Evolutionary conservation across 2,888 invertebrate species (phyloP).

Genomic region (Sarcophaga caerulescens): DNA sequence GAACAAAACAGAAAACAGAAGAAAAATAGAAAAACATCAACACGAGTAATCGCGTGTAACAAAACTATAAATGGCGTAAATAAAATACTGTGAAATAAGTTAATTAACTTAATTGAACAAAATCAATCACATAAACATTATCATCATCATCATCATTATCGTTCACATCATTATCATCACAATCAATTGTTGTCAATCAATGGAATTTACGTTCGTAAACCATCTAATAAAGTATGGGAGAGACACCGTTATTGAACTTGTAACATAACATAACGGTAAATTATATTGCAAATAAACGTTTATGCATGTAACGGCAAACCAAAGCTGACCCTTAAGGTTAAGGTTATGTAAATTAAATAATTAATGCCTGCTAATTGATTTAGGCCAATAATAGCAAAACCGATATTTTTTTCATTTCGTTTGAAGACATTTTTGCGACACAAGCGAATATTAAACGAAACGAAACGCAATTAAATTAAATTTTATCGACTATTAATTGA

Average conservation of each 20-base stretch:
- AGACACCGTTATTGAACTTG: background rate
- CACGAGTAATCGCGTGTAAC: constrained; percentile 43
- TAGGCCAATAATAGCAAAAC: background rate
- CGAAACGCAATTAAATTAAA: background rate
- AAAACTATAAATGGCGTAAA: constrained; percentile 48
- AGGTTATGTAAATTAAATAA: background rate
- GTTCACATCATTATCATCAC: background rate
- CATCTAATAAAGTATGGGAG: background rate
- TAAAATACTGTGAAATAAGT: constrained; percentile 59
- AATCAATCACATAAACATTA: constrained; percentile 58
- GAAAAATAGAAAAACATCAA: background rate
- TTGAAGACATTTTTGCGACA: background rate
- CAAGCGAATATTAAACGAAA: background rate
- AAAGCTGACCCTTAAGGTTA: background rate
- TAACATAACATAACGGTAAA: background rate
- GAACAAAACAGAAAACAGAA: background rate
- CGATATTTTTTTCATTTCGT: background rate
- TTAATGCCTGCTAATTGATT: background rate
- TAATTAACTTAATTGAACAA: constrained; percentile 65
- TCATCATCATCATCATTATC: background rate
- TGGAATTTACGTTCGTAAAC: constrained; percentile 9
- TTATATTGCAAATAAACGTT: constrained; percentile 14
- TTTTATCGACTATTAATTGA: background rate
- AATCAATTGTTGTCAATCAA: constrained; percentile 14
- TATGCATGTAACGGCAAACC: background rate